Evolutionary conservation across 2,113 vertebrate species (phyloP).

Genomic region (Dasyprocta punctata): DNA sequence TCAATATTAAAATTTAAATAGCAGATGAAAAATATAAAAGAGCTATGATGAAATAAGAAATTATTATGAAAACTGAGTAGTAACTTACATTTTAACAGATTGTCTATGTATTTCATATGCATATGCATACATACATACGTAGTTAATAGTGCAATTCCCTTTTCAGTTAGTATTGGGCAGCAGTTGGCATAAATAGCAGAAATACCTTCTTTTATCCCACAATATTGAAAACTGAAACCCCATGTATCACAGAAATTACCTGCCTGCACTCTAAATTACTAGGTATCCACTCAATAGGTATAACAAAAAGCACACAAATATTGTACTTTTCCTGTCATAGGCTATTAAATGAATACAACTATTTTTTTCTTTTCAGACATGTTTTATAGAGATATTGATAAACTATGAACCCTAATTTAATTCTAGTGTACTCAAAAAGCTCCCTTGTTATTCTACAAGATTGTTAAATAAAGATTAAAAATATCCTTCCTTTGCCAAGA

Average conservation of each 20-base stretch:
- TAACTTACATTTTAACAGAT: background rate
- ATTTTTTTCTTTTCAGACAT: background rate
- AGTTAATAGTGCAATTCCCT: background rate
- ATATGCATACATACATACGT: fast-evolving
- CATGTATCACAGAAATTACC: background rate
- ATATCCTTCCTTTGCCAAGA: background rate
- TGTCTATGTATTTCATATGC: background rate
- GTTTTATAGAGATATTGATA: background rate
- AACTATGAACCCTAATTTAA: background rate
- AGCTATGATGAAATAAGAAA: background rate
- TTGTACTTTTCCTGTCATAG: background rate
- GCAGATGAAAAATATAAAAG: background rate
- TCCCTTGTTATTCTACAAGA: background rate
- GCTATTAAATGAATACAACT: background rate
- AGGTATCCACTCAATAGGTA: background rate
- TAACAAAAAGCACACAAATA: background rate
- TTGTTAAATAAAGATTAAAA: background rate
- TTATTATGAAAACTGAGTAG: background rate
- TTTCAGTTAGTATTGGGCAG: background rate
- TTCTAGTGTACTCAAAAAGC: background rate
- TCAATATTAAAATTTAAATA: slow-evolving; percentile 25
- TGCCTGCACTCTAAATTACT: background rate
- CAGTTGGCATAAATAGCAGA: background rate
- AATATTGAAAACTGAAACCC: background rate
- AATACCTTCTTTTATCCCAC: background rate